phyloP scores from a whole-genome alignment of 2,888 invertebrate genomes.

The Lobophora halterata region DNA sequence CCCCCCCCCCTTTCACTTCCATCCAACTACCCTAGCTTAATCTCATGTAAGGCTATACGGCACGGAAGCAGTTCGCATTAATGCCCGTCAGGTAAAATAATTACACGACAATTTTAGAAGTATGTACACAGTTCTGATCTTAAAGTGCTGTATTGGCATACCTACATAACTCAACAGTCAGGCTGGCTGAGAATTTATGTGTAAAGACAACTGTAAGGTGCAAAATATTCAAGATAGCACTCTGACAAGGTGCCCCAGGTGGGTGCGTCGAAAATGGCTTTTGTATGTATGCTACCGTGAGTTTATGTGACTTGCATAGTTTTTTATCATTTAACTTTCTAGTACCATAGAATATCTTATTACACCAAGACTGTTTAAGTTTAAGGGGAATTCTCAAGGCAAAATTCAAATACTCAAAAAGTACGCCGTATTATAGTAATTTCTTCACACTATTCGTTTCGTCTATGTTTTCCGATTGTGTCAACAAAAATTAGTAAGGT shows the following conservation, averaged over 20 bases:
- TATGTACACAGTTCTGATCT: conserved; percentile 8
- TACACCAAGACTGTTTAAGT: too few species aligned
- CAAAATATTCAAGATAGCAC: conserved; percentile 29
- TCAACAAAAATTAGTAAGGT: too few species aligned
- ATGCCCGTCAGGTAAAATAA: conserved; percentile 49
- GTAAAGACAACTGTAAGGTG: conserved; percentile 27
- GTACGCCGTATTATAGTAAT: too few species aligned
- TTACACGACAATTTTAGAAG: conserved; percentile 29
- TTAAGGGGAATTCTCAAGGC: too few species aligned
- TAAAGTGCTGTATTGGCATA: conserved; percentile 1
- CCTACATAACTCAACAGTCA: conserved; percentile 7
- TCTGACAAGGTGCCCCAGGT: conserved; percentile 45
- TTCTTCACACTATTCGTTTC: too few species aligned
- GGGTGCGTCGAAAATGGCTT: conserved; percentile 62
- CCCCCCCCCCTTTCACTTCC: conserved; percentile 62
- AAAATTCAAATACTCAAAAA: too few species aligned
- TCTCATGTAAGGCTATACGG: conserved; percentile 74
- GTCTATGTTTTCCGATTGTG: too few species aligned
- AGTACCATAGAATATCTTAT: conserved; percentile 18
- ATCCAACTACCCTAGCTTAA: conserved; percentile 69
- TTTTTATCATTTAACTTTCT: conserved; percentile 29
- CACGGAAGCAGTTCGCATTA: conserved; percentile 62
- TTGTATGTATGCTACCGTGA: conserved; percentile 57
- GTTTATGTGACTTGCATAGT: conserved; percentile 37
- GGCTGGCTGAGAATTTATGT: conserved; percentile 13